These are phyloP conservation scores for Siphamia tubifer DNA, from an alignment of 2,113 vertebrate genomes.

Conservation along the genomic window DNA sequence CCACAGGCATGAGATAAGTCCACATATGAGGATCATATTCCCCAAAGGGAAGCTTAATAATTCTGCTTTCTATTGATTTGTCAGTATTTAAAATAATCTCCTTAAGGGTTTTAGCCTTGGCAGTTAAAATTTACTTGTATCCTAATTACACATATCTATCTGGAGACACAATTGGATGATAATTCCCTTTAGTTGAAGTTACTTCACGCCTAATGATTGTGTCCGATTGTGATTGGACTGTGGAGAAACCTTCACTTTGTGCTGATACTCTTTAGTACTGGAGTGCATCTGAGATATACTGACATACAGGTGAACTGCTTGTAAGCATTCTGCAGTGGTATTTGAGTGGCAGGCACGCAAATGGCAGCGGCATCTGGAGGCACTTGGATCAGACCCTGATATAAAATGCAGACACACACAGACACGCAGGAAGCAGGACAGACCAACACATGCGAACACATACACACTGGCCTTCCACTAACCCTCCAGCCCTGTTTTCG, in stretches of 20 bases:
- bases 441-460: not conserved
- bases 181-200: not conserved
- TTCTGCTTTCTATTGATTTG: not conserved
- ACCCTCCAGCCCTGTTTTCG: slow-evolving; percentile 28
- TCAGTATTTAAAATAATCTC: not conserved
- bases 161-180: not conserved
- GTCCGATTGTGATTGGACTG: not conserved
- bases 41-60: not conserved
- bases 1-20: too few relatives aligned
- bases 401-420: slow-evolving; percentile 32
- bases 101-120: not conserved
- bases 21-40: not conserved
- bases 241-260: not conserved
- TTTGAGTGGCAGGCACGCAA: slow-evolving; percentile 76
- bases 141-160: not conserved
- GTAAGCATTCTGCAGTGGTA: slow-evolving; percentile 51
- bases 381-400: slow-evolving; percentile 47
- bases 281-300: not conserved
- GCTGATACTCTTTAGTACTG: not conserved
- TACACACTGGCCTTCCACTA: slow-evolving; percentile 6
- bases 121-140: not conserved
- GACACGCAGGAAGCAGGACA: not conserved
- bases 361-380: slow-evolving; percentile 70
- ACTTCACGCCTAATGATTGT: not conserved
- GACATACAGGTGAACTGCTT: slow-evolving; percentile 42